These are phyloP conservation scores for Xenopus borealis DNA, from an alignment of 2,113 vertebrate genomes.

Conservation along the genomic window DNA sequence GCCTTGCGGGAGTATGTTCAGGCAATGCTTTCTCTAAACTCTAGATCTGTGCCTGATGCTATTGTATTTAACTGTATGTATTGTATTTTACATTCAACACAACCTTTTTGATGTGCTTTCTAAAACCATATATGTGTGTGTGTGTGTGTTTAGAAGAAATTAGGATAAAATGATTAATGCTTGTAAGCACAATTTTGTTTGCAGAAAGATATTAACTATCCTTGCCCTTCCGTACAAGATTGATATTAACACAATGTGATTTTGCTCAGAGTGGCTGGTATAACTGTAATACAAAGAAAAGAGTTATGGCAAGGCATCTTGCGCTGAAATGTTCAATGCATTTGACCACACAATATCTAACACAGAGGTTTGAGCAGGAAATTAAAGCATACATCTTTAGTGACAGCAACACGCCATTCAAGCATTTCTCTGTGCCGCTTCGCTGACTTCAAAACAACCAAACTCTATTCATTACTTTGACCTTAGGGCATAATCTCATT, in stretches of 20 bases:
- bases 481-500: neutral
- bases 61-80: neutral
- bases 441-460: neutral
- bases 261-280: neutral
- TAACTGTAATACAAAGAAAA: neutral
- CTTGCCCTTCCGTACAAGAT: no score
- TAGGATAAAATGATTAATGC: no score
- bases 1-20: neutral
- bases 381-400: neutral
- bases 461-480: neutral
- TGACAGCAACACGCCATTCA: neutral
- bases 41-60: neutral
- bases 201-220: no score
- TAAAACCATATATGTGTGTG: neutral
- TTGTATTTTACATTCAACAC: rapidly evolving
- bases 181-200: no score
- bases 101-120: neutral
- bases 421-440: neutral
- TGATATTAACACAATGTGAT: no score
- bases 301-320: neutral
- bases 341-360: slow-evolving; percentile 1
- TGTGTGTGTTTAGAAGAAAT: no score
- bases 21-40: neutral
- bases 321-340: neutral
- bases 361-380: neutral